A percentile compares a stretch with the other conserved stretches of the same genome.
Conservation (phyloP, 2,113 vertebrate genomes). For the Paedocypris sp. region DNA sequence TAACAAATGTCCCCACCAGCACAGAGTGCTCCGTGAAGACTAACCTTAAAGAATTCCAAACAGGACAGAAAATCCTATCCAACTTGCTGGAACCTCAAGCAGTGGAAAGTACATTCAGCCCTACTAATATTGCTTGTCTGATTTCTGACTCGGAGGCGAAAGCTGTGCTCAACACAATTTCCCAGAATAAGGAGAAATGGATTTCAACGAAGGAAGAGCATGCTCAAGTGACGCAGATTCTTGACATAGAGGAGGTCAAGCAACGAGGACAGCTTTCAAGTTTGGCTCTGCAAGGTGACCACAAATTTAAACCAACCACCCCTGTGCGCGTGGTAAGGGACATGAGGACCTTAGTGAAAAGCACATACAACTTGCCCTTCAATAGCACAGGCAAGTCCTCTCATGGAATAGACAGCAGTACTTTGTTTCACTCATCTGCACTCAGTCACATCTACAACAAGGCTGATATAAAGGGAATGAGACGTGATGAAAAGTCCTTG, state of each 20-base stretch:
- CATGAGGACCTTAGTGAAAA: conserved; percentile 73
- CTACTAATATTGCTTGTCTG: neutral
- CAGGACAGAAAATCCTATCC: conserved; percentile 17
- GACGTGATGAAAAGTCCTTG: conserved; percentile 3
- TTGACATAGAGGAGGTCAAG: conserved; percentile 11
- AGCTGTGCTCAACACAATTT: neutral
- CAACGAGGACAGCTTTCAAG: conserved; percentile 13
- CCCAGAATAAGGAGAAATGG: neutral
- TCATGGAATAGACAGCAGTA: conserved; percentile 15
- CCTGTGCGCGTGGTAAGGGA: conserved; percentile 65
- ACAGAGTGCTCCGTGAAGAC: conserved; percentile 21
- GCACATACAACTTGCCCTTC: conserved; percentile 60
- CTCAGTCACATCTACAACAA: conserved; percentile 15
- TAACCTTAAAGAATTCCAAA: conserved; percentile 24
- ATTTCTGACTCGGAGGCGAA: conserved; percentile 16
- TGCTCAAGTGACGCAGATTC: too few species aligned
- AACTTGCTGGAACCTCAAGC: conserved; percentile 36
- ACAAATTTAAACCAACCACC: conserved; percentile 31
- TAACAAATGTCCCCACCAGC: conserved; percentile 15
- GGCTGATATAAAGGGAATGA: conserved; percentile 30
- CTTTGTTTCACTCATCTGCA: conserved; percentile 30
- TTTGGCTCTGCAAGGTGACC: conserved; percentile 14
- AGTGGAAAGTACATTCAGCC: conserved; percentile 34
- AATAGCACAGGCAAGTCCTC: conserved; percentile 10
- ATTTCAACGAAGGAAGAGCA: conserved; percentile 3